Percentiles rank a stretch among this genome's conserved stretches.
These are phyloP conservation scores for Delphinus delphis DNA, from an alignment of 2,113 vertebrate species.

Conservation along the genomic window DNA sequence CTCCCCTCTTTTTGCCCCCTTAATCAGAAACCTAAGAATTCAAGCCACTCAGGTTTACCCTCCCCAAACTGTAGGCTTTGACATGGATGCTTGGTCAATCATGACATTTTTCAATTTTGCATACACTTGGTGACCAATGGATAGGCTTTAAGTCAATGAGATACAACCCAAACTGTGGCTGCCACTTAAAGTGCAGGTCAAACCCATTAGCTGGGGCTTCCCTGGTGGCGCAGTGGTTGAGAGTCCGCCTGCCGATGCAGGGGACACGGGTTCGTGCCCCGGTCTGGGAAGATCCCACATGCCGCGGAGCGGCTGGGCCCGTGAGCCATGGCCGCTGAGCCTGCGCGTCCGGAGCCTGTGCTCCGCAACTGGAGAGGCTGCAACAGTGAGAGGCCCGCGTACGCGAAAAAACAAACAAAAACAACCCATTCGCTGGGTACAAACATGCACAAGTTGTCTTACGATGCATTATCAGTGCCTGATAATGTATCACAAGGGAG, in stretches of 20 bases:
- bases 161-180: not conserved
- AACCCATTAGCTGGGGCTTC: constrained; percentile 38
- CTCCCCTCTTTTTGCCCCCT: not conserved
- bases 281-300: too few relatives aligned
- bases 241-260: too few relatives aligned
- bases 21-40: not conserved
- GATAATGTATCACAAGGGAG: constrained; percentile 53
- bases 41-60: not conserved
- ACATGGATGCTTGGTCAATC: not conserved
- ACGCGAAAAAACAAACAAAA: rapidly evolving
- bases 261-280: too few relatives aligned
- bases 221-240: too few relatives aligned
- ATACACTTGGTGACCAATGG: not conserved
- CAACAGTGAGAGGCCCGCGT: too few relatives aligned
- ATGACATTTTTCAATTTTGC: not conserved
- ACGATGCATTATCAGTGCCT: not conserved
- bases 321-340: too few relatives aligned
- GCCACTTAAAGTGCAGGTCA: not conserved
- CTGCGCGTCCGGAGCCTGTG: too few relatives aligned
- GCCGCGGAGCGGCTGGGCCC: too few relatives aligned
- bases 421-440: constrained; percentile 40
- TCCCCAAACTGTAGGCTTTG: not conserved
- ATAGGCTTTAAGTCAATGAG: constrained; percentile 58
- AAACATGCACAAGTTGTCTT: not conserved
- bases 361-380: too few relatives aligned